phyloP scores from a whole-genome alignment of 2,113 vertebrate species.

The Agapornis roseicollis region DNA sequence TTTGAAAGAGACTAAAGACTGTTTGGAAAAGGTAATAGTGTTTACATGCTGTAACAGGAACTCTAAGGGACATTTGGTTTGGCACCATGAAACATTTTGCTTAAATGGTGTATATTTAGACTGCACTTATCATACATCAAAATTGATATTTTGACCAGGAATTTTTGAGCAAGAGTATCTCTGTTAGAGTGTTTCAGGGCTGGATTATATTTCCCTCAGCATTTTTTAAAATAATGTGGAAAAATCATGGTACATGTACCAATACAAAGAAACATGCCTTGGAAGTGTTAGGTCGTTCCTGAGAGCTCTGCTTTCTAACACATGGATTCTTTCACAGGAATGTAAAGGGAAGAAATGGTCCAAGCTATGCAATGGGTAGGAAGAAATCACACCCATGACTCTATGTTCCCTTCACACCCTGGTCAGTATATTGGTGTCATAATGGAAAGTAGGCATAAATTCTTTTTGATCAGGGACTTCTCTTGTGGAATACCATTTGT shows the following conservation, averaged over 20 bases:
- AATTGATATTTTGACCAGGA: background rate
- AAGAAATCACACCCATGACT: background rate
- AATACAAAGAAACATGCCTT: background rate
- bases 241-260: background rate
- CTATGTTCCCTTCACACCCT: background rate
- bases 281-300: background rate
- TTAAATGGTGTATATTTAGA: background rate
- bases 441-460: background rate
- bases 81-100: background rate
- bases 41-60: background rate
- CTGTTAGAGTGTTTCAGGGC: background rate
- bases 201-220: background rate
- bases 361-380: background rate
- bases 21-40: background rate
- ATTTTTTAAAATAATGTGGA: background rate
- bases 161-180: background rate
- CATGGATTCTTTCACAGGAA: background rate
- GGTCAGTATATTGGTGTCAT: background rate
- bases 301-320: background rate
- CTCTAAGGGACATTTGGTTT: accelerated
- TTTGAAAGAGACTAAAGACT: background rate
- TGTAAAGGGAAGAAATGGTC: background rate
- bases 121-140: background rate
- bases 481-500: background rate
- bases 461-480: background rate